Evolutionary conservation across 92 coral and sea anemone species (phyloP).

Genomic region (Zoanthus sansibaricus): DNA sequence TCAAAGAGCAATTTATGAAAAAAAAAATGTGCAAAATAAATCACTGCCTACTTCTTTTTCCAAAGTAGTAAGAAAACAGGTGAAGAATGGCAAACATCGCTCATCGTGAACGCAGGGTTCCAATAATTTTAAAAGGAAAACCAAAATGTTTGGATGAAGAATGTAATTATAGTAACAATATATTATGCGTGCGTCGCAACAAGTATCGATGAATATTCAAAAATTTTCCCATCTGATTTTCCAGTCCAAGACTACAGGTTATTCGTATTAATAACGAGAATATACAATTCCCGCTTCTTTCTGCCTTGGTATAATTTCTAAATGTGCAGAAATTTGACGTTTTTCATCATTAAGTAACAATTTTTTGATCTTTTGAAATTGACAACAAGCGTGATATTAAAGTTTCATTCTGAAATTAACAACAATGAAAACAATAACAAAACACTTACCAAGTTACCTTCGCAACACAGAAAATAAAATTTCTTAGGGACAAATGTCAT

Average conservation of each 20-base stretch:
- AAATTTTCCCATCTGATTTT: neutral
- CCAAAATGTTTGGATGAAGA: neutral
- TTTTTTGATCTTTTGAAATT: constrained; percentile 18
- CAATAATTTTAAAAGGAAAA: neutral
- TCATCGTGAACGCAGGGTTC: constrained; percentile 12
- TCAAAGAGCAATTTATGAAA: constrained; percentile 43
- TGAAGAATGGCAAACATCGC: constrained; percentile 70
- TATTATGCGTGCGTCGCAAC: neutral
- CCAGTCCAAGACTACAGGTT: neutral
- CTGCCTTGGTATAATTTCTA: constrained; percentile 15
- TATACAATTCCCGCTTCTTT: constrained; percentile 28
- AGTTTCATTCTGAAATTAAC: neutral
- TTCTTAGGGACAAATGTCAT: constrained; percentile 70
- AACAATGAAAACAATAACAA: neutral
- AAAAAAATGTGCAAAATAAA: constrained; percentile 7
- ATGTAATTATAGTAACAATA: neutral
- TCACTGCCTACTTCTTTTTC: constrained; percentile 48
- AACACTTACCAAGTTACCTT: constrained; percentile 70
- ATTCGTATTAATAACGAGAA: neutral
- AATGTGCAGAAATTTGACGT: neutral
- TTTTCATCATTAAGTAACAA: constrained; percentile 6
- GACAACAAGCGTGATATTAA: constrained; percentile 24
- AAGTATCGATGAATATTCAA: constrained; percentile 26
- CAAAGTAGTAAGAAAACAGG: constrained; percentile 59
- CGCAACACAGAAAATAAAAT: constrained; percentile 77